Evolutionary conservation across 2,797 vertebrate species (phyloP), one percentile per base, ranked within the genome.

Genomic region (Silurus lanzhouensis): DNA sequence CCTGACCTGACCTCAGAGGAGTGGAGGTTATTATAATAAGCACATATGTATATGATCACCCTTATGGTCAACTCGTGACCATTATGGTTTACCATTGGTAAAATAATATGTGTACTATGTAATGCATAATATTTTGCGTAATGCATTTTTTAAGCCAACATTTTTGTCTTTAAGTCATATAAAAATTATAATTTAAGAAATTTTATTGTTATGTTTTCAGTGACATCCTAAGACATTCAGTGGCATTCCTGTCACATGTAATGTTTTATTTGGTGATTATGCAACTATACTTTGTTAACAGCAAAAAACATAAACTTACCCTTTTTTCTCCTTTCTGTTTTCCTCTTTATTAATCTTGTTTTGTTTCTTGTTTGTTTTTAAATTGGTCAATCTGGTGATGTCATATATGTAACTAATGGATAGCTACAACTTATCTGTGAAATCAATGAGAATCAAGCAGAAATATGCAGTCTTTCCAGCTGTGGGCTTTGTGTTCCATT

Each of bases 401-500:
- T 70, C 63, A 44, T 76, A 14, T 75, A 67, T 9, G 44, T 25
- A 31, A 74, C 20, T 79, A 48, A 78, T 1, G 75, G 13, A 17
- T 48, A 8, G 27, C 57, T 44, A 52, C 61, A 55, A 76, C 22
- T 48, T 25, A 10, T 71, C 9, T 64, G 70, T 55, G 57, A 80
- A 19, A 68, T 75, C 48, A 52, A 55, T 87, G 67, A 83, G 27
- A 70, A 57, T 58, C 27, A 58, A 83, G 75, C 78, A 58, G 71
- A 82, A 82, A 6, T 58, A 67, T 57, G 74, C 19, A 38, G 44
- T 71, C 64, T 80, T 72, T 83, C 82, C 60, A 81, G 85, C 85
- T 83, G 75, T 86, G 75, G 66, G 85, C 58, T 83, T 87, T 84
- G 82, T 80, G 75, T 83, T 38, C 74, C 67, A 15, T 80, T 77